Base-by-base conservation (phyloP, 2,113 vertebrate genomes). In the Lophochroa leadbeateri region DNA sequence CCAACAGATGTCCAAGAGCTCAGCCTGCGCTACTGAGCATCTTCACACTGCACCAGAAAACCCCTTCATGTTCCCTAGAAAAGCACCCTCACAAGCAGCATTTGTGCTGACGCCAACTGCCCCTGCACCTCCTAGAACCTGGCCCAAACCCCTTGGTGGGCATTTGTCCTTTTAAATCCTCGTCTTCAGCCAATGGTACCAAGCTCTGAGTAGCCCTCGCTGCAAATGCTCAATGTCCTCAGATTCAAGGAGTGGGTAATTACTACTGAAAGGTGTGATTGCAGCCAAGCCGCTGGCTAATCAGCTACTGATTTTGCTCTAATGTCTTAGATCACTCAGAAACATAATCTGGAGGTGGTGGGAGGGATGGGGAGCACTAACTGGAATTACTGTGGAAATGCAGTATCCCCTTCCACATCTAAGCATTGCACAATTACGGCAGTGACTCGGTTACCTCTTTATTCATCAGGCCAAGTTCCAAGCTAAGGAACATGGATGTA, bases 211-310 rank as follows among this genome's bases (percentile, higher is more conserved):
- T 94, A 49, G 72, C 87, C 71, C 75, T 81, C 13, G 11, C 92
- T 92, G 94, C 61, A 86, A 92, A 77, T 13, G 97, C 90, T 97
- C 95, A 31, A 90, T 82, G 49, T 86, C 97, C 96, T 98, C 94
- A 96, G 95, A 60, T 69, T 97, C 97, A 97, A 82, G 83, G 64
- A 94, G 53, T 24, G 76, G 95, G 93, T 98, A 97, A 98, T 98
- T 94, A 95, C 71, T 96, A 97, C 89, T 98, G 98, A 98, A 97
- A 98, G 97, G 98, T 98, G 97, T 98, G 97, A 98, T 97, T 98
- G 97, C 97, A 94, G 97, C 85, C 88, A 85, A 93, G 94, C 74
- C 44, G 43, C 95, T 92, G 96, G 93, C 96, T 98, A 97, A 98
- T 98, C 98, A 98, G 95, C 93, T 95, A 75, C 97, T 97, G 97